These are phyloP conservation scores for Tetragonisca angustula DNA, from an alignment of 2,888 invertebrate genomes.

Conservation along the genomic window DNA sequence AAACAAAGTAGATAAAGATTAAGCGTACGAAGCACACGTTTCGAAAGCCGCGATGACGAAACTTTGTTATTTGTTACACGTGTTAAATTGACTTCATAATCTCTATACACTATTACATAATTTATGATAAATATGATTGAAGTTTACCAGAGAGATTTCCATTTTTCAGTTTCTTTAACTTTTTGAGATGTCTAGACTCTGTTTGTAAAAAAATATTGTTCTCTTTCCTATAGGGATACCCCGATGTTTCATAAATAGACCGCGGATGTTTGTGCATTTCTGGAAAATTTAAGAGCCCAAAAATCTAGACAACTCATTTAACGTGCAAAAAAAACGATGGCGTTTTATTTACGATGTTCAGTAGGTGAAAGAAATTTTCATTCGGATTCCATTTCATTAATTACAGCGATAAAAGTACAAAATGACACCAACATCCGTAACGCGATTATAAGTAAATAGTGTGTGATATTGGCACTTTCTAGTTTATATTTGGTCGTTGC, in stretches of 20 bases:
- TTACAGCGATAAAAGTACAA: too few species aligned
- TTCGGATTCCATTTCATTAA: too few species aligned
- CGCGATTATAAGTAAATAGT: too few species aligned
- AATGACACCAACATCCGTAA: too few species aligned
- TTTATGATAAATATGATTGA: conserved; percentile 44
- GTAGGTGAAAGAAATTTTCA: too few species aligned
- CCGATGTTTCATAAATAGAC: too few species aligned
- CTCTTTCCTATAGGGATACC: too few species aligned
- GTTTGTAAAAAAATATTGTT: background rate
- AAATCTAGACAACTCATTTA: too few species aligned
- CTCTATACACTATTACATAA: conserved; percentile 46
- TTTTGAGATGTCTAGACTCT: background rate
- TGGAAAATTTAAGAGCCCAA: too few species aligned
- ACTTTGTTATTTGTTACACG: conserved; percentile 62
- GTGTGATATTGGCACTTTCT: background rate
- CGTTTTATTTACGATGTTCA: too few species aligned
- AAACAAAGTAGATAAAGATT: conserved; percentile 22
- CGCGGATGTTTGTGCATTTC: too few species aligned
- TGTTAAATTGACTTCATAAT: conserved; percentile 66
- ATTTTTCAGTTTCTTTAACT: conserved; percentile 19
- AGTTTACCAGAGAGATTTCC: conserved; percentile 63
- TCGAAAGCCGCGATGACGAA: conserved; percentile 50
- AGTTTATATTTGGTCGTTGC: background rate
- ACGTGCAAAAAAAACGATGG: too few species aligned
- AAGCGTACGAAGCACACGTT: conserved; percentile 60